A percentile compares a stretch with the other conserved stretches of the same genome.
phyloP scores from a whole-genome alignment of 2,113 vertebrate species.

The Diglossa brunneiventris region DNA sequence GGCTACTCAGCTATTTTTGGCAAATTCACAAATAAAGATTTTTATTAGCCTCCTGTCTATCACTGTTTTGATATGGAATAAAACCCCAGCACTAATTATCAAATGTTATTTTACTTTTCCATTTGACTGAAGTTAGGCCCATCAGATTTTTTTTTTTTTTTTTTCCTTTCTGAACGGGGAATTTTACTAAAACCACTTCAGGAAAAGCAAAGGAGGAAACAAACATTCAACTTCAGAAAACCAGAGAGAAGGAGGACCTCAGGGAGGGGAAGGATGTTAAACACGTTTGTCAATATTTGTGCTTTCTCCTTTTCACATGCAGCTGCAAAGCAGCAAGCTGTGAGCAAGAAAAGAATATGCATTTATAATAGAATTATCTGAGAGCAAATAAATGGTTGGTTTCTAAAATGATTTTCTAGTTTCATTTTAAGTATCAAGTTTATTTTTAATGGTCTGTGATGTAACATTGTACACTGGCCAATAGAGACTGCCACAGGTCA shows the following conservation, averaged over 20 bases:
- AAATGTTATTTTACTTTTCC: background rate
- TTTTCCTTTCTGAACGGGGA: background rate
- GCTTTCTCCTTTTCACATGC: background rate
- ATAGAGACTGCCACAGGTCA: background rate
- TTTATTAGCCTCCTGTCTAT: background rate
- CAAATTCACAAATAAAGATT: background rate
- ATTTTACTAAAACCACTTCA: background rate
- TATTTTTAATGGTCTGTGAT: background rate
- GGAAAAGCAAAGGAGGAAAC: background rate
- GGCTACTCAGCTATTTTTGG: background rate
- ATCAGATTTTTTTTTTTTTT: background rate
- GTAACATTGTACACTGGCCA: background rate
- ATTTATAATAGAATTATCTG: background rate
- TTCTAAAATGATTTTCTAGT: background rate
- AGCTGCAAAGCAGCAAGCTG: background rate
- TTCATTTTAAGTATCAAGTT: background rate
- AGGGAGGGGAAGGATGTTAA: background rate
- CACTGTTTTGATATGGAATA: background rate
- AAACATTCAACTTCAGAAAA: conserved; percentile 1
- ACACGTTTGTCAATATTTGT: background rate
- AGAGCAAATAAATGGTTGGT: background rate
- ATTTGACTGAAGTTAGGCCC: background rate
- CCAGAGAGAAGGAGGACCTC: background rate
- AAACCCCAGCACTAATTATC: background rate
- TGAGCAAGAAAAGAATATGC: background rate